These are phyloP conservation scores for Anisognathus igniventris DNA, from an alignment of 2,797 vertebrate species.

Conservation along the genomic window DNA sequence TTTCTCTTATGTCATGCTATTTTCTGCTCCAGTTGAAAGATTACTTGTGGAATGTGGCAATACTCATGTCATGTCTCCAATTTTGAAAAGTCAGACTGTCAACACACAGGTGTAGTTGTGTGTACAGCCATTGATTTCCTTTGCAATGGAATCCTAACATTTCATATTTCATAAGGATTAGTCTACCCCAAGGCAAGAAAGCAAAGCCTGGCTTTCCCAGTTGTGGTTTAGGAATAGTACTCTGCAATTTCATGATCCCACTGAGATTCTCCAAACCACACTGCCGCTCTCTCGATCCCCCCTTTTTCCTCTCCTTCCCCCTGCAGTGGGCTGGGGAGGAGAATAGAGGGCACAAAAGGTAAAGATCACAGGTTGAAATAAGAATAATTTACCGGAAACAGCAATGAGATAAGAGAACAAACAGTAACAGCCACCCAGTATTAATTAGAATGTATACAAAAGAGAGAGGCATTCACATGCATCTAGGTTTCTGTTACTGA, in stretches of 20 bases:
- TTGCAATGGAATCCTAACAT: background rate
- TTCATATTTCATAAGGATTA: background rate
- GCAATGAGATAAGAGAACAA: background rate
- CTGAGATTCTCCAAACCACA: background rate
- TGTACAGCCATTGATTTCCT: background rate
- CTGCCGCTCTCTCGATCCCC: accelerated
- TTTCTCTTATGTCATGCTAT: background rate
- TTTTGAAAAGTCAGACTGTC: background rate
- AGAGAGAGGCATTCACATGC: background rate
- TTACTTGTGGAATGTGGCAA: background rate
- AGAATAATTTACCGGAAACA: background rate
- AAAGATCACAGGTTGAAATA: background rate
- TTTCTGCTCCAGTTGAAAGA: background rate
- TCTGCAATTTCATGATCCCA: background rate
- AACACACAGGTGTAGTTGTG: background rate
- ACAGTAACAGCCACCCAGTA: background rate
- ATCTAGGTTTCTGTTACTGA: background rate
- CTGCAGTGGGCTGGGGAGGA: background rate
- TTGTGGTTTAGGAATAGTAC: background rate
- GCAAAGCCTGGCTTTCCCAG: background rate
- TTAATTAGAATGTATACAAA: background rate
- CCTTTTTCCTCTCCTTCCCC: background rate
- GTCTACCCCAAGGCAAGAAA: background rate
- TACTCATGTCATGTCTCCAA: background rate
- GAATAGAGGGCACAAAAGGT: background rate